Base-by-base conservation (phyloP, 2,113 vertebrate species). In the Paedocypris sp. region DNA sequence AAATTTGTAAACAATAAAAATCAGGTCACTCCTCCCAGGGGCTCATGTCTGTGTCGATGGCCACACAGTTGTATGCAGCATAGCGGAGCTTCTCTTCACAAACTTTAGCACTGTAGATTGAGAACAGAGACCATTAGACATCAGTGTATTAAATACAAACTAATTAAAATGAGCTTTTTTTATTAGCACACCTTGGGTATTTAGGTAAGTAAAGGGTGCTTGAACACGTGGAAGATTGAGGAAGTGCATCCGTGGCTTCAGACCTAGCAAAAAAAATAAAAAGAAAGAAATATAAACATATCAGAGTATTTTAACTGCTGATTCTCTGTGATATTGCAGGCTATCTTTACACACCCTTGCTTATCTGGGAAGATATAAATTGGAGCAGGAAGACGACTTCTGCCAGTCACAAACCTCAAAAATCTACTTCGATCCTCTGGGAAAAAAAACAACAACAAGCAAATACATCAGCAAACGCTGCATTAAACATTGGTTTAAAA, bases 401-500 rank as follows among this genome's bases (percentile, higher is more conserved):
- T 89, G 48, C 94, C 94, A 0, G 94, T 97, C 62, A 98, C 93
- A 80, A 98, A 98, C 72, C 95, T 89, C 65, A 98, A 82, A 80
- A 98, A 97, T 52, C 95, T 87, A 77, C 95, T 97, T 26, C 95
- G 92, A 76, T 98, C 95, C 92, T 97, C 94, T 98, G 78, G 51
- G 69, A 73, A 45, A 5, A 48, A 23, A 45, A 41, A 65, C 13
- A 39, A 3, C 45, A 70, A 11, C 7, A 26, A 15, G 25, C 9
- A 25, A 4, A 10, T 42, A 1, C 9, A 4, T 6, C 10, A 5
- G 8, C 22, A n/a, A n/a, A n/a, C n/a, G n/a, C n/a, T 3, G 42
- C 5, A 19, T 29, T 12, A 7, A 5, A 41, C 3, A 9, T 1
- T 4, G 1, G 20, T 56, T 15, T 10, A 5, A 43, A 26, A 3